phyloP scores from a whole-genome alignment of 2,113 vertebrate genomes.

The Chelonoidis abingdonii region DNA sequence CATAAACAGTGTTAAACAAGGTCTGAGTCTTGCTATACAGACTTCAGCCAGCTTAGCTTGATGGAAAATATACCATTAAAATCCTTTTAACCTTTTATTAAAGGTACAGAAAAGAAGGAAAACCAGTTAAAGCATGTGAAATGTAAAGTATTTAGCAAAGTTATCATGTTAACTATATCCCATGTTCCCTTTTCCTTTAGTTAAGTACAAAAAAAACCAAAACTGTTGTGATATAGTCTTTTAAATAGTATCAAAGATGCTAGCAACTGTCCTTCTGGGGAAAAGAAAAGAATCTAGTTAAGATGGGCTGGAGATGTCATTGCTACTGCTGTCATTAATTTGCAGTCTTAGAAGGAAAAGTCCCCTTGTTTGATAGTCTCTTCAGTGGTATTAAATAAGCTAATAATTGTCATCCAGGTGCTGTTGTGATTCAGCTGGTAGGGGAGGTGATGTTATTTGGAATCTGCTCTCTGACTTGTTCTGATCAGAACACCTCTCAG shows the following conservation, averaged over 20 bases:
- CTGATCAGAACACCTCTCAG: not conserved
- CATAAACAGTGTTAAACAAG: not conserved
- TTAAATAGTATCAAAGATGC: not conserved
- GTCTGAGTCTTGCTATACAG: not conserved
- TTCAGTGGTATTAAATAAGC: not conserved
- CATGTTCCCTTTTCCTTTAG: not conserved
- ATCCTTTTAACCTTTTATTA: not conserved
- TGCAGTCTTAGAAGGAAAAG: not conserved
- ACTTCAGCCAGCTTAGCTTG: not conserved
- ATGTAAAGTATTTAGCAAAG: not conserved
- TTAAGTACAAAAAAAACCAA: too few relatives aligned
- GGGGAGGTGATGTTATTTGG: not conserved
- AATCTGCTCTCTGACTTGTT: not conserved
- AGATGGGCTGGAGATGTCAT: not conserved
- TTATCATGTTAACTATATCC: too few relatives aligned
- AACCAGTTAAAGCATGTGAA: not conserved
- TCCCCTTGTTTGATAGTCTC: not conserved
- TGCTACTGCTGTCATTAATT: not conserved
- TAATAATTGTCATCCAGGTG: not conserved
- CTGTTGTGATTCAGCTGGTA: not conserved
- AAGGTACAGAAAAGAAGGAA: not conserved
- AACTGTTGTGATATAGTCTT: not conserved
- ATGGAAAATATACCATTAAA: not conserved
- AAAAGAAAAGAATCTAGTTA: not conserved
- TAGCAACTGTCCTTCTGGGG: not conserved